Evolutionary conservation across 2,113 vertebrate genomes (phyloP), one percentile per base, ranked within the genome.

Genomic region (Lycocorax pyrrhopterus): DNA sequence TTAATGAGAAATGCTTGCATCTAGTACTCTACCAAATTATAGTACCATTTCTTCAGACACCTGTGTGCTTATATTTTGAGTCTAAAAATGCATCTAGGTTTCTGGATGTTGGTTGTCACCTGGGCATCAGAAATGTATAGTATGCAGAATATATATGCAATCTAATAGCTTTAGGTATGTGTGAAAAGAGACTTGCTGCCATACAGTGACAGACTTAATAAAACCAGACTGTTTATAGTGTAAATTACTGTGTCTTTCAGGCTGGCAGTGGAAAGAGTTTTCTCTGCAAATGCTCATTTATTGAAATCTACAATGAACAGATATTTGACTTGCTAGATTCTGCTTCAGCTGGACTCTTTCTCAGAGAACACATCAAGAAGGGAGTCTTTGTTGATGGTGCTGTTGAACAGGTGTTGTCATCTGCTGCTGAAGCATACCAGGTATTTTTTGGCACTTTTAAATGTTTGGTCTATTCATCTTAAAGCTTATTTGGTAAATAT

Each of bases 291-390:
- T 99, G 99, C 90, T 99, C 99, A 10, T 99, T 99, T 91, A 99
- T 99, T 81, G 99, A 99, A 96, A 99, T 99, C 92, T 99, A 99
- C 98, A 99, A 99, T 4, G 99, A 99, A 75, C 99, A 99, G 97
- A 99, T 99, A 90, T 99, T 98, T 92, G 99, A 99, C 94, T 98
- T 99, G 11, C 94, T 99, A 96, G 99, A 99, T 96, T 98, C 99
- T 8, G 99, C 99, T 16, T 99, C 99, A 7, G 95, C 98, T 53
- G 99, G 98, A 74, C 98, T 99, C 12, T 99, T 99, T 73, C 97
- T 99, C 53, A 97, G 99, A 79, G 99, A 99, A n/a, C 99, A 99
- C 74, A 99, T 99, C 84, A 99, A 99, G 97, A 99, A 99, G 89
- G 99, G 99, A 9, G 98, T 99, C 39, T 99, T 99, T 97, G 98